phyloP scores from a whole-genome alignment of 2,888 invertebrate genomes.

The Apeira syringaria region DNA sequence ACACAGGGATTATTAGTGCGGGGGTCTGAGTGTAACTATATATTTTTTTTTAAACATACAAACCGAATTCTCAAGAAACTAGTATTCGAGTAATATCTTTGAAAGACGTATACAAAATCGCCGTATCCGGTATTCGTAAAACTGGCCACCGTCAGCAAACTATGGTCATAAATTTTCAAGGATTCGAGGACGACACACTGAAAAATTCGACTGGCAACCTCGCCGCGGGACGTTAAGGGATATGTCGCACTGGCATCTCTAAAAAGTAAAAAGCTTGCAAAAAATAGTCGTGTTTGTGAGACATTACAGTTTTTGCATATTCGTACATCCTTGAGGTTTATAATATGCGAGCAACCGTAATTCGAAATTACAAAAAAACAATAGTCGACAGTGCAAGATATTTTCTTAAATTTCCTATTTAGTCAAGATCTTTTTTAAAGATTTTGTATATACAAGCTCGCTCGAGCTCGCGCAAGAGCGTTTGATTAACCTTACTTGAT shows the following conservation, averaged over 20 bases:
- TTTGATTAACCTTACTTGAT: too few relatives aligned
- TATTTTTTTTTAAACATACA: constrained; percentile 8
- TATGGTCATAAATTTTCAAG: constrained; percentile 74
- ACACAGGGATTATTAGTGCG: too few relatives aligned
- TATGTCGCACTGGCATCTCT: constrained; percentile 30
- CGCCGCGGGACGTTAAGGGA: constrained; percentile 33
- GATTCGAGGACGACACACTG: constrained; percentile 72
- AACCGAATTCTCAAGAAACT: constrained; percentile 10
- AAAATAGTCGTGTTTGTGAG: constrained; percentile 16
- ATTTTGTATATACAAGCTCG: too few relatives aligned
- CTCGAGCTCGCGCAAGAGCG: too few relatives aligned
- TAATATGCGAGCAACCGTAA: too few relatives aligned
- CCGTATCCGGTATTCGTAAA: constrained; percentile 58
- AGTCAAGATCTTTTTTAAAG: too few relatives aligned
- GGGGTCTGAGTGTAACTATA: too few relatives aligned
- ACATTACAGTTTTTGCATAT: constrained; percentile 4
- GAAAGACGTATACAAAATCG: constrained; percentile 55
- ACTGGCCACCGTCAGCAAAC: constrained; percentile 62
- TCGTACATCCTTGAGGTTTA: too few relatives aligned
- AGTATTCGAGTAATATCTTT: constrained; percentile 41
- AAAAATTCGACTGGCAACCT: constrained; percentile 68
- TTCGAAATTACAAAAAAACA: too few relatives aligned
- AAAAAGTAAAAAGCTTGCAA: constrained; percentile 19
- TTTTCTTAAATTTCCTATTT: too few relatives aligned
- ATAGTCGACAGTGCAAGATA: too few relatives aligned